These are phyloP conservation scores for Takifugu flavidus DNA, from an alignment of 2,113 vertebrate species.

Conservation along the genomic window DNA sequence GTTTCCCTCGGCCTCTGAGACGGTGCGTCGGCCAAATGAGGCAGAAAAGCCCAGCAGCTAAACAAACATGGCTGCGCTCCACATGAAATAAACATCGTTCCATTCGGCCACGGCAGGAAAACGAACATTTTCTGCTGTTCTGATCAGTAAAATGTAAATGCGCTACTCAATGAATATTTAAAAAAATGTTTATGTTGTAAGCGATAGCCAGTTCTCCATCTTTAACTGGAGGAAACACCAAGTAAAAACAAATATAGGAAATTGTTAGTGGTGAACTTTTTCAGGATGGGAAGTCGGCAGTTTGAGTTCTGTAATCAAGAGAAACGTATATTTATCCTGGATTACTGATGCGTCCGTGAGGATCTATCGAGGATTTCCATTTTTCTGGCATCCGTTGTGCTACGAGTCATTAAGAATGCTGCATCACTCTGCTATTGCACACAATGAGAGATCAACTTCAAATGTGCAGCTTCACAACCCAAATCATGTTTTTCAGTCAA, in stretches of 20 bases:
- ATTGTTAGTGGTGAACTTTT: background rate
- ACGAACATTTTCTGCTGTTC: too few relatives aligned
- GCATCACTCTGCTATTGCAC: too few relatives aligned
- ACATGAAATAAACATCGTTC: slow-evolving; percentile 58
- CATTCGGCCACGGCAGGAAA: slow-evolving; percentile 32
- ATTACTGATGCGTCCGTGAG: too few relatives aligned
- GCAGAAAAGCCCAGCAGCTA: slow-evolving; percentile 63
- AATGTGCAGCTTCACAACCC: too few relatives aligned
- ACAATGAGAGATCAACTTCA: background rate
- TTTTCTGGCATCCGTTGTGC: too few relatives aligned
- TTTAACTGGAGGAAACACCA: background rate
- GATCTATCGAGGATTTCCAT: too few relatives aligned
- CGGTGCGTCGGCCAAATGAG: slow-evolving; percentile 59
- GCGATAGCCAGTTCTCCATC: background rate
- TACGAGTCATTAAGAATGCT: too few relatives aligned
- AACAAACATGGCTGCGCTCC: slow-evolving; percentile 58
- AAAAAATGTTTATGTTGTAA: slow-evolving; percentile 4
- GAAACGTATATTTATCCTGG: too few relatives aligned
- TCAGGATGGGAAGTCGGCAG: background rate
- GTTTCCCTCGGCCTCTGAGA: slow-evolving; percentile 30
- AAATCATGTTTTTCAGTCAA: background rate
- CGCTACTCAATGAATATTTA: too few relatives aligned
- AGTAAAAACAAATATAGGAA: background rate
- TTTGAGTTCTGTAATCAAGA: too few relatives aligned
- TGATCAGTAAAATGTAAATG: too few relatives aligned